Evolutionary conservation across 2,888 invertebrate species (phyloP).

Genomic region (Fragum sueziense): DNA sequence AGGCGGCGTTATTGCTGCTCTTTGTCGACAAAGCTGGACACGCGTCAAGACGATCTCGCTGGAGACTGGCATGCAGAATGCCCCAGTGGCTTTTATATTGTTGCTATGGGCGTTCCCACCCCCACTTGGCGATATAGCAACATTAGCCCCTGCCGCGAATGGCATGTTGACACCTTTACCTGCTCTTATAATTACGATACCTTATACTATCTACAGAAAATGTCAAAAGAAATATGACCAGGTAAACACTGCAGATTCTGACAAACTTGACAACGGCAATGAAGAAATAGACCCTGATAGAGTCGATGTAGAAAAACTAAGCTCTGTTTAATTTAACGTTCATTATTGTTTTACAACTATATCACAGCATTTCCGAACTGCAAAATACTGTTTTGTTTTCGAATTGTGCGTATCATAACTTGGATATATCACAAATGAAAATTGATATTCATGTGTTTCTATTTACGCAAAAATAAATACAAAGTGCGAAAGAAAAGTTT

Average conservation of each 20-base stretch:
- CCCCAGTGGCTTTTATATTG: constrained; percentile 94
- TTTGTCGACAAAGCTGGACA: constrained; percentile 79
- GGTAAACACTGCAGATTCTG: neutral
- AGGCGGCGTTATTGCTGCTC: constrained; percentile 71
- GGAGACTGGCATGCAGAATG: constrained; percentile 93
- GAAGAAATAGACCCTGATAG: neutral
- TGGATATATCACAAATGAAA: neutral
- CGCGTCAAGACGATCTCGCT: constrained; percentile 89
- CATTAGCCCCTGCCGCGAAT: constrained; percentile 83
- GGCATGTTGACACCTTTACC: constrained; percentile 97
- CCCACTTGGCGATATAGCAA: constrained; percentile 94
- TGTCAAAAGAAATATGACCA: constrained; percentile 54
- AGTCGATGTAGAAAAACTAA: neutral
- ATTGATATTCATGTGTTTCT: neutral
- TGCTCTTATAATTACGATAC: constrained; percentile 83
- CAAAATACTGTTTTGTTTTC: neutral
- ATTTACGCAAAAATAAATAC: too few species aligned
- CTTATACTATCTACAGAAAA: constrained; percentile 66
- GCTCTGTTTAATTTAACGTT: too few species aligned
- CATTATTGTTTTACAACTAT: neutral
- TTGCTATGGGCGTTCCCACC: constrained; percentile 90
- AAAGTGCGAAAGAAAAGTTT: too few species aligned
- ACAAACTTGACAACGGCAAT: neutral
- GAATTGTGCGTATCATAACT: neutral
- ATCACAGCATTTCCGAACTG: neutral